phyloP scores from a whole-genome alignment of 2,888 invertebrate genomes.

The Troilus luridus region DNA sequence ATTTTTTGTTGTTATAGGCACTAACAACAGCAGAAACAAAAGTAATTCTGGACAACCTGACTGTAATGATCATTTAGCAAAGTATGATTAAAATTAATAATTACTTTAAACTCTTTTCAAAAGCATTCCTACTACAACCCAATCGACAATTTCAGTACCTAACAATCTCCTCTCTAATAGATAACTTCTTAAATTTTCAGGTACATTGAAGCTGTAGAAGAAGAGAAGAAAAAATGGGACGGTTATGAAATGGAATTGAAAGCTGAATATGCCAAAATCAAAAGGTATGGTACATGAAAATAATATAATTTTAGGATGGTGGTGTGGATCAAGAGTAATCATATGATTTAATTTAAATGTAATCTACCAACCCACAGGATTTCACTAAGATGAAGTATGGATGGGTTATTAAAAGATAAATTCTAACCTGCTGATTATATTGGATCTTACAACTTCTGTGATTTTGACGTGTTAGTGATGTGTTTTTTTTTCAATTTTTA shows the following conservation, averaged over 20 bases:
- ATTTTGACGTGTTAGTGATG: too few relatives aligned
- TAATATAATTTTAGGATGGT: background rate
- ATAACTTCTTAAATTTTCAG: background rate
- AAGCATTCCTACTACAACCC: background rate
- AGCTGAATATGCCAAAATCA: background rate
- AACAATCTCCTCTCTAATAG: background rate
- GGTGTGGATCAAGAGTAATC: too few relatives aligned
- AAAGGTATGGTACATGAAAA: background rate
- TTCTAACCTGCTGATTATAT: too few relatives aligned
- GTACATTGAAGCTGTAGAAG: constrained; percentile 40
- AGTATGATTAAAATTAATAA: background rate
- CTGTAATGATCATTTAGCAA: background rate
- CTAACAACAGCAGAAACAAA: background rate
- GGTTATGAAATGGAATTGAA: constrained; percentile 1
- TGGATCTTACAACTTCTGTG: too few relatives aligned
- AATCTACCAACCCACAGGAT: too few relatives aligned
- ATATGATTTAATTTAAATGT: too few relatives aligned
- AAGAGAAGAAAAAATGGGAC: constrained; percentile 40
- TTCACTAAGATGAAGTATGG: too few relatives aligned
- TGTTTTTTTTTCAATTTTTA: too few relatives aligned
- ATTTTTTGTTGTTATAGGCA: background rate
- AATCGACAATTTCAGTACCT: background rate
- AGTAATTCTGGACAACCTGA: background rate
- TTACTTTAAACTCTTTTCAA: background rate
- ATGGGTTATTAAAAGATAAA: too few relatives aligned